Evolutionary conservation across 2,888 invertebrate species (phyloP).

Genomic region (Noctua comes): DNA sequence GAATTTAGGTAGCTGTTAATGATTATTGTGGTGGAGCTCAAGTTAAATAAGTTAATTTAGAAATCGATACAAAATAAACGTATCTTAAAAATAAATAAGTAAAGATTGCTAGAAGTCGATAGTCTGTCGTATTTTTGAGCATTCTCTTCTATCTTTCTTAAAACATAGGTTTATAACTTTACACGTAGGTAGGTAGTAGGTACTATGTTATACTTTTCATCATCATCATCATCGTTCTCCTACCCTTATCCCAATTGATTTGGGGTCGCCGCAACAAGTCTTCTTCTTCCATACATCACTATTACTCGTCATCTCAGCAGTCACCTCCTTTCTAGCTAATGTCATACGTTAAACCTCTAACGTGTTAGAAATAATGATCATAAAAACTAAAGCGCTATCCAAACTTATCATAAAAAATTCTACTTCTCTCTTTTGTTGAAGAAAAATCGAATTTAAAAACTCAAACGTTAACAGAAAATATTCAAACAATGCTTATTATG

Average conservation of each 20-base stretch:
- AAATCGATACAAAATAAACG: background rate
- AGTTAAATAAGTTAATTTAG: background rate
- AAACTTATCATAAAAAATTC: background rate
- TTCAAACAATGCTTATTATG: constrained; percentile 40
- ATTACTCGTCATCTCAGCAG: background rate
- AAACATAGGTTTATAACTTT: background rate
- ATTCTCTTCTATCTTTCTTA: background rate
- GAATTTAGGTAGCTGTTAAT: background rate
- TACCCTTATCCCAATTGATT: too few relatives aligned
- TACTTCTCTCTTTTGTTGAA: background rate
- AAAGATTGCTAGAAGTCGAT: background rate
- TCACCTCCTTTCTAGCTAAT: background rate
- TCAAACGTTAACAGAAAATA: constrained; percentile 9
- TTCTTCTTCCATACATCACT: background rate
- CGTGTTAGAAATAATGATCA: background rate
- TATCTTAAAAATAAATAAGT: background rate
- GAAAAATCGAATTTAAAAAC: background rate
- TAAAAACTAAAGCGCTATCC: background rate
- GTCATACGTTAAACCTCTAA: background rate
- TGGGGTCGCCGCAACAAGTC: too few relatives aligned
- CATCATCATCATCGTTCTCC: background rate
- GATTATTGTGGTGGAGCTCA: background rate
- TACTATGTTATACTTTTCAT: background rate
- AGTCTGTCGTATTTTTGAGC: background rate
- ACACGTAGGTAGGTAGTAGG: background rate